Evolutionary conservation across 2,113 vertebrate species (phyloP).

Genomic region (Herpetotheres cachinnans): DNA sequence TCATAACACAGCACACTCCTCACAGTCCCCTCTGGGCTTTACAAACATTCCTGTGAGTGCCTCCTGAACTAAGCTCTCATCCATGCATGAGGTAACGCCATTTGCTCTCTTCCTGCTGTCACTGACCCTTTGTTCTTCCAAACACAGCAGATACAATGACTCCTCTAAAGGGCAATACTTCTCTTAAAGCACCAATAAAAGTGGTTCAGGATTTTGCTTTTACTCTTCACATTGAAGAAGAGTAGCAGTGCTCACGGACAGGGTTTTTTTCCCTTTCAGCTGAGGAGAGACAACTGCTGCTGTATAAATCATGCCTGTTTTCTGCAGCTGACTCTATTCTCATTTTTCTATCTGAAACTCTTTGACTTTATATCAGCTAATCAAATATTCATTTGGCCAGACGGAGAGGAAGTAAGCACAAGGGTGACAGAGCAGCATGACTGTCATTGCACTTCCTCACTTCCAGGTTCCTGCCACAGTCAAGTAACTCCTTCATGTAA

Average conservation of each 20-base stretch:
- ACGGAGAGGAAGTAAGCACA: not conserved
- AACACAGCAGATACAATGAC: not conserved
- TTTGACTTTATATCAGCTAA: not conserved
- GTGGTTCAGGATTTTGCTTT: not conserved
- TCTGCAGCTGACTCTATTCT: not conserved
- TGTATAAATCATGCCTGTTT: not conserved
- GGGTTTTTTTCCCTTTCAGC: not conserved
- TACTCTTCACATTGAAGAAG: not conserved
- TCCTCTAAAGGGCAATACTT: not conserved
- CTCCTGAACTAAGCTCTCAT: not conserved
- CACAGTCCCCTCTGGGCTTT: not conserved
- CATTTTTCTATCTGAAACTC: not conserved
- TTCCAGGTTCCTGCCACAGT: not conserved
- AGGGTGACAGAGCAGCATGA: not conserved
- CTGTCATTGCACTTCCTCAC: not conserved
- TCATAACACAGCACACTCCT: not conserved
- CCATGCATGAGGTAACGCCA: not conserved
- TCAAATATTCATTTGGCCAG: not conserved
- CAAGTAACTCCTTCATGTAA: not conserved
- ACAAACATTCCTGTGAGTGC: not conserved
- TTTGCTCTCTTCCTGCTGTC: not conserved
- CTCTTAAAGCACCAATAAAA: not conserved
- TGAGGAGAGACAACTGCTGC: not conserved
- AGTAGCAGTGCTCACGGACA: not conserved
- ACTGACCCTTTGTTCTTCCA: not conserved